phyloP scores from a whole-genome alignment of 2,888 invertebrate genomes.

The Cephus spinipes region DNA sequence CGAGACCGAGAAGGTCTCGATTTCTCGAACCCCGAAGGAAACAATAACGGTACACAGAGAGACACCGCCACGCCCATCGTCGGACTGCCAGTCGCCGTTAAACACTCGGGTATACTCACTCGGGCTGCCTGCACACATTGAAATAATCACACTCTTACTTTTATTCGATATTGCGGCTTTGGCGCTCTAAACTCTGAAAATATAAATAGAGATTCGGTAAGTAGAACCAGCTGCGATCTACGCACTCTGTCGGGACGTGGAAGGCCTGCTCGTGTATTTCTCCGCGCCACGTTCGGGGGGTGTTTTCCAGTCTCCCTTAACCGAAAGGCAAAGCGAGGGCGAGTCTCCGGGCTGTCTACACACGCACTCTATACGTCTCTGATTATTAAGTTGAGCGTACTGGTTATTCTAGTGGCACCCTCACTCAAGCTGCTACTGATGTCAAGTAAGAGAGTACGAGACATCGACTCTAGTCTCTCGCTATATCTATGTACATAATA shows the following conservation, averaged over 20 bases:
- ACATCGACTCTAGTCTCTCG: background rate
- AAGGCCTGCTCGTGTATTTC: background rate
- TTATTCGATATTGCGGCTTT: too few relatives aligned
- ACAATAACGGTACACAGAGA: too few relatives aligned
- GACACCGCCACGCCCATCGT: too few relatives aligned
- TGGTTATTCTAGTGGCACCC: background rate
- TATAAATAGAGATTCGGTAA: conserved; percentile 14
- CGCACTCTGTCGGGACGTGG: conserved; percentile 2
- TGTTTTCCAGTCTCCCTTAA: background rate
- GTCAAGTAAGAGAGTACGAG: background rate
- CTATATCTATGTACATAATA: too few relatives aligned
- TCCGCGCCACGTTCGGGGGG: background rate
- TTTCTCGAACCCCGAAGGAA: too few relatives aligned
- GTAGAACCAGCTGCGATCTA: conserved; percentile 14
- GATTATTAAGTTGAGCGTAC: background rate
- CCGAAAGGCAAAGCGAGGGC: background rate
- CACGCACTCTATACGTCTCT: background rate
- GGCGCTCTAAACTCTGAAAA: conserved; percentile 1
- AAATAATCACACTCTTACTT: too few relatives aligned
- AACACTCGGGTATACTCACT: too few relatives aligned
- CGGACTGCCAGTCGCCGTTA: too few relatives aligned
- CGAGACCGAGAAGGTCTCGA: too few relatives aligned
- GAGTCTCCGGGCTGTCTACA: background rate
- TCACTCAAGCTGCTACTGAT: too few relatives aligned
- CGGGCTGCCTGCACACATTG: too few relatives aligned